Evolutionary conservation across 2,888 invertebrate species (phyloP).

Genomic region (Automeris io): DNA sequence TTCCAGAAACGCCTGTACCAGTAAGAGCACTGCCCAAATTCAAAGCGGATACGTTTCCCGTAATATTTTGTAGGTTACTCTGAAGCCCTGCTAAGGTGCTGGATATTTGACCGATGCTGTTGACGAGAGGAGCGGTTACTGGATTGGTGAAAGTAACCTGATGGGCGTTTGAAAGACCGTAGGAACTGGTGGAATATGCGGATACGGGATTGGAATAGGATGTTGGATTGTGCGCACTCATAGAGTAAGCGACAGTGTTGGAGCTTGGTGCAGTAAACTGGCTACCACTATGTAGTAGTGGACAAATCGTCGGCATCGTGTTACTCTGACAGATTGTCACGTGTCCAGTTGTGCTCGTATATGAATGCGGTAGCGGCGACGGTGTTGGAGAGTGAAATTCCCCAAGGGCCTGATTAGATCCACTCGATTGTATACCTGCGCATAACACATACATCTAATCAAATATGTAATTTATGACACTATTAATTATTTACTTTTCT

Average conservation of each 20-base stretch:
- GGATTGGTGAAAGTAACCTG: conserved; percentile 73
- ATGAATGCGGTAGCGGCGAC: conserved; percentile 76
- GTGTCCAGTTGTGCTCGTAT: conserved; percentile 64
- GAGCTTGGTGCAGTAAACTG: conserved; percentile 68
- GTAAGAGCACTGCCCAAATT: conserved; percentile 59
- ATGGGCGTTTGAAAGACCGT: conserved; percentile 66
- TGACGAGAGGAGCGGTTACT: conserved; percentile 66
- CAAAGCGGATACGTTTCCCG: conserved; percentile 62
- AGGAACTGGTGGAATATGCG: conserved; percentile 64
- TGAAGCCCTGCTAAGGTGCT: conserved; percentile 68
- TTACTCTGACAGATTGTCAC: conserved; percentile 78
- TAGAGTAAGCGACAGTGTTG: conserved; percentile 68
- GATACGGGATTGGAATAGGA: conserved; percentile 73
- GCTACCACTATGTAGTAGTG: conserved; percentile 61
- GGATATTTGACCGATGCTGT: conserved; percentile 70
- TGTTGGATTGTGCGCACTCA: conserved; percentile 70
- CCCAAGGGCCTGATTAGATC: conserved; percentile 82
- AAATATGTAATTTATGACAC: too few relatives aligned
- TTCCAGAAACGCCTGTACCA: conserved; percentile 66
- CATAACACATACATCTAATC: too few relatives aligned
- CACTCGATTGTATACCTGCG: conserved; percentile 79
- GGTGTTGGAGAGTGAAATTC: conserved; percentile 80
- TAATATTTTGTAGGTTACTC: conserved; percentile 64
- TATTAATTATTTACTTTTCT: too few relatives aligned
- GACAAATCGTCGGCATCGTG: conserved; percentile 79